Evolutionary conservation across 2,113 vertebrate genomes (phyloP).

Genomic region (Mormoops blainvillei): DNA sequence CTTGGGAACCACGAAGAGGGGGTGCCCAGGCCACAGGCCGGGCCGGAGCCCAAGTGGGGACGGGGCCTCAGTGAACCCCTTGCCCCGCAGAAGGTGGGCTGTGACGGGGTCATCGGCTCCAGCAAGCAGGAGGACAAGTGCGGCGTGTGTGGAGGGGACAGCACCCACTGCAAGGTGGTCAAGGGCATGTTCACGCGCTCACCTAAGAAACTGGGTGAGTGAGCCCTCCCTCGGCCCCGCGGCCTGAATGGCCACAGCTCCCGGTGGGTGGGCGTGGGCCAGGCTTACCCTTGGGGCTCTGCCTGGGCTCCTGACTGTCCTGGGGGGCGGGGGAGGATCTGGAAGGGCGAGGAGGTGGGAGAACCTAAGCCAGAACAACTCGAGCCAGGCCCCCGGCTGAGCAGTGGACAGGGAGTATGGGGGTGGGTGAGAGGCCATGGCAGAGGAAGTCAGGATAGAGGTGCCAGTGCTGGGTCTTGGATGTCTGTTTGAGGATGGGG

Average conservation of each 20-base stretch:
- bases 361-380: too few relatives aligned
- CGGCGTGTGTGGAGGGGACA: conserved; percentile 95
- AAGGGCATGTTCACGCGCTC: conserved; percentile 91
- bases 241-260: neutral
- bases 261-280: neutral
- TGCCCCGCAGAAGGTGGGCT: conserved; percentile 92
- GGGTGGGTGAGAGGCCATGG: neutral
- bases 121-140: conserved; percentile 96
- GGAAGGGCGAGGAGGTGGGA: neutral
- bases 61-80: neutral
- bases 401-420: neutral
- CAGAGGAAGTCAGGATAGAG: neutral
- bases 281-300: neutral
- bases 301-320: neutral
- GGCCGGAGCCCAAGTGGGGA: accelerated
- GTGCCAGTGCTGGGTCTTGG: neutral
- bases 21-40: accelerated
- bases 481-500: neutral
- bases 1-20: neutral
- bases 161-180: conserved; percentile 92
- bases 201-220: conserved; percentile 91
- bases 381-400: too few relatives aligned
- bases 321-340: neutral
- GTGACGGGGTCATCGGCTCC: conserved; percentile 94
- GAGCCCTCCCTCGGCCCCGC: neutral